Evolutionary conservation across 35 echinoderm and acorn worm species (phyloP).

Genomic region (Lytechinus variegatus): DNA sequence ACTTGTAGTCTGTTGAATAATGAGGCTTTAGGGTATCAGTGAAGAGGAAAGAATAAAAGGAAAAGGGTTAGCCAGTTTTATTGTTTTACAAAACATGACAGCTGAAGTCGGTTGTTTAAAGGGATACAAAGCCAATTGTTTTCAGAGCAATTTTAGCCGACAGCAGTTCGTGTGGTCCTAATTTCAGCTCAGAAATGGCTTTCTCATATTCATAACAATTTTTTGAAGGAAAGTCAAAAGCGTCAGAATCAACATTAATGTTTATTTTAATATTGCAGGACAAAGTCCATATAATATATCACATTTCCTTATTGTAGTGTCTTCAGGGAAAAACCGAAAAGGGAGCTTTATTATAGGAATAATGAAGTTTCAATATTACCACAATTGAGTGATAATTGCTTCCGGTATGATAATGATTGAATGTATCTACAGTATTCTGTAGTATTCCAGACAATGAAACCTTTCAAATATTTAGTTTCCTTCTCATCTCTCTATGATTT

Average conservation of each 20-base stretch:
- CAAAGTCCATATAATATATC: too few relatives aligned
- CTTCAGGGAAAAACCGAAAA: too few relatives aligned
- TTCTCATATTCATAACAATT: neutral
- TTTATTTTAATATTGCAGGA: neutral
- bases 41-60: neutral
- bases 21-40: neutral
- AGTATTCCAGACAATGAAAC: too few relatives aligned
- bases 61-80: neutral
- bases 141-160: neutral
- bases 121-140: neutral
- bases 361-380: too few relatives aligned
- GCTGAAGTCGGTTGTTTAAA: neutral
- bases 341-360: too few relatives aligned
- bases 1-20: neutral
- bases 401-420: too few relatives aligned
- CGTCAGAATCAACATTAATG: neutral
- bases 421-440: too few relatives aligned
- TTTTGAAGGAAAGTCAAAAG: neutral
- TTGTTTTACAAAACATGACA: constrained; percentile 1
- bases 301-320: too few relatives aligned
- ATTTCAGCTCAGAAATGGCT: neutral
- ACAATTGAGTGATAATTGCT: too few relatives aligned
- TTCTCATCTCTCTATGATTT: too few relatives aligned
- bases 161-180: neutral
- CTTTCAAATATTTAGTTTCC: too few relatives aligned